phyloP scores from a whole-genome alignment of 2,113 vertebrate genomes.

The Callipepla californica region DNA sequence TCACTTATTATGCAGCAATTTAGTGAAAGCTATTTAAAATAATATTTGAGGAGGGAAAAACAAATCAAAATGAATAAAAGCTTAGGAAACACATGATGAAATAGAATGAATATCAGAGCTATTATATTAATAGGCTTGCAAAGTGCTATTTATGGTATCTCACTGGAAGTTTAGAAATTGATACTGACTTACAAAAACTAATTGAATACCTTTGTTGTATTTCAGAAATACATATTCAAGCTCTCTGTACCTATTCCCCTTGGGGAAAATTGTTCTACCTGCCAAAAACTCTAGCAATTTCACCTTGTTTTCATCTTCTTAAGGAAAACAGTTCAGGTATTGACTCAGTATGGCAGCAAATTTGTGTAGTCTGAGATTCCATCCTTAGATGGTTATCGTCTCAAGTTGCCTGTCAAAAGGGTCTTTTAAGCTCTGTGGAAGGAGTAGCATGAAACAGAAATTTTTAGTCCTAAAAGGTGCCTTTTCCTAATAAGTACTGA shows the following conservation, averaged over 20 bases:
- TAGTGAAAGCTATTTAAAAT: constrained; percentile 58
- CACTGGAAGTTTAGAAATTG: constrained; percentile 49
- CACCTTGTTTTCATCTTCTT: constrained; percentile 28
- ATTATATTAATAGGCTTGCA: constrained; percentile 66
- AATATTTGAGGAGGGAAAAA: constrained; percentile 62
- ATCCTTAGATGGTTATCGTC: neutral
- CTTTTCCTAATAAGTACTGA: neutral
- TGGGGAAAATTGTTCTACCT: neutral
- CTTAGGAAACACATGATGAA: constrained; percentile 57
- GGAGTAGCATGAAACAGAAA: neutral
- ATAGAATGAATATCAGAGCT: constrained; percentile 45
- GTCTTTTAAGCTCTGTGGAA: neutral
- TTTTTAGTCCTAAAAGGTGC: neutral
- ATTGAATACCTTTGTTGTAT: constrained; percentile 41
- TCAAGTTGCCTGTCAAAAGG: neutral
- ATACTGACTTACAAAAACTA: constrained; percentile 52
- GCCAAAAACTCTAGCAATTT: neutral
- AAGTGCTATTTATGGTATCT: constrained; percentile 52
- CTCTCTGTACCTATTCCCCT: neutral
- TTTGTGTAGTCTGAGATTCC: neutral
- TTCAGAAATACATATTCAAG: constrained; percentile 21
- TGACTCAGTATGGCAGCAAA: neutral
- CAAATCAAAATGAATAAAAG: constrained; percentile 68
- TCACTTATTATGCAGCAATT: constrained; percentile 43
- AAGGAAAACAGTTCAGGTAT: neutral